These are phyloP conservation scores for Eupithecia inturbata DNA, from an alignment of 2,888 invertebrate species.

Conservation along the genomic window DNA sequence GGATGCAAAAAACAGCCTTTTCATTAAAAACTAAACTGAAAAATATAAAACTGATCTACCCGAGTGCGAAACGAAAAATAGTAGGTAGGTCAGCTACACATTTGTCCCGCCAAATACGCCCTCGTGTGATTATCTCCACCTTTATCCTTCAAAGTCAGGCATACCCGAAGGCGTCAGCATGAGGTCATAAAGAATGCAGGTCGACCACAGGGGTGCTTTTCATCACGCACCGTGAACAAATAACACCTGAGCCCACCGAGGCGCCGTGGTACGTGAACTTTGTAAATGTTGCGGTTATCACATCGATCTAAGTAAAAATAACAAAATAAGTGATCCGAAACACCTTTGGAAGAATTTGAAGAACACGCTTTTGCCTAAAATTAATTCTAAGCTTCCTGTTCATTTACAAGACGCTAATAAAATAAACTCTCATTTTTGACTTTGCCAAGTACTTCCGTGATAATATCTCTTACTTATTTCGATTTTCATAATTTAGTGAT, in stretches of 20 bases:
- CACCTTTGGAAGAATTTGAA: no score
- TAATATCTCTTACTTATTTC: no score
- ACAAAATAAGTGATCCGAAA: no score
- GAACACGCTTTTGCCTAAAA: no score
- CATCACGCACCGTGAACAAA: slow-evolving; percentile 23
- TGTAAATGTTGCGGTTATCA: background rate
- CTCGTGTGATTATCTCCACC: background rate
- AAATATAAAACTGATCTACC: background rate
- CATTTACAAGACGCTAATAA: no score
- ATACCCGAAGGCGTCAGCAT: slow-evolving; percentile 21
- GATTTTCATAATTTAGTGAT: no score
- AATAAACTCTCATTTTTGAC: no score
- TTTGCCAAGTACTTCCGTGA: no score
- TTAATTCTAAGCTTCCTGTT: no score
- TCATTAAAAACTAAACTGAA: background rate
- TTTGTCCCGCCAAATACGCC: background rate
- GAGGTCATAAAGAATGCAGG: slow-evolving; percentile 35
- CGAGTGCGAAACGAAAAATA: background rate
- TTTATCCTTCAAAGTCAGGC: background rate
- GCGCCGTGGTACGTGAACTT: background rate
- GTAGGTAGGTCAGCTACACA: background rate
- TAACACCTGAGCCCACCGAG: background rate
- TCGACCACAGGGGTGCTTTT: slow-evolving; percentile 19
- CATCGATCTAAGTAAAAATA: no score
- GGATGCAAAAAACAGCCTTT: background rate